These are phyloP conservation scores for Lophius piscatorius DNA, from an alignment of 2,113 vertebrate genomes.

Conservation along the genomic window DNA sequence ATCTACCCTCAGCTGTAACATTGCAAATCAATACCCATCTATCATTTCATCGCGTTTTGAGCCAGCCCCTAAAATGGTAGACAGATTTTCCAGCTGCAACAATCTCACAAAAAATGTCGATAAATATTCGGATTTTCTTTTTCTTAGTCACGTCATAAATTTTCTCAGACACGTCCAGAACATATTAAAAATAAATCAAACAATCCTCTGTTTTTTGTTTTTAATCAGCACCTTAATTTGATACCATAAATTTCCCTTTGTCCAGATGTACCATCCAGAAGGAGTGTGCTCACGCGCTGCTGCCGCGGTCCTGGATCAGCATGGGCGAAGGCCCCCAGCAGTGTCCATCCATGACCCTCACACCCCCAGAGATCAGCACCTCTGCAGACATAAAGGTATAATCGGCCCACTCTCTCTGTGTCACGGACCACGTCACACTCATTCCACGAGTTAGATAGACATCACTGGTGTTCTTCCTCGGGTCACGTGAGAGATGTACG, in stretches of 20 bases:
- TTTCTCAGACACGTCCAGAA: background rate
- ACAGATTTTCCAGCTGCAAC: too few relatives aligned
- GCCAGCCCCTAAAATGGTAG: too few relatives aligned
- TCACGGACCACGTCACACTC: background rate
- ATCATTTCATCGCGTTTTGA: conserved; percentile 11
- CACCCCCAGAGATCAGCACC: conserved; percentile 87
- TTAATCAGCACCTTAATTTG: background rate
- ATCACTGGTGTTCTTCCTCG: conserved; percentile 6
- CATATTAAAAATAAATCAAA: conserved; percentile 13
- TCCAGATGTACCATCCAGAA: conserved; percentile 88
- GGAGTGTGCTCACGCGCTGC: conserved; percentile 82
- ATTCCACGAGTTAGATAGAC: conserved; percentile 13
- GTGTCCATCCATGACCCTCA: conserved; percentile 90
- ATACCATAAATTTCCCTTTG: conserved; percentile 10
- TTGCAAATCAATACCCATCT: conserved; percentile 22
- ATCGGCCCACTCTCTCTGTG: background rate
- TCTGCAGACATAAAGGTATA: conserved; percentile 83
- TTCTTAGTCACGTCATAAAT: background rate
- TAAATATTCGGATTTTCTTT: background rate
- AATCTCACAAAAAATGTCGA: too few relatives aligned
- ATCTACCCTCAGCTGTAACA: conserved; percentile 2
- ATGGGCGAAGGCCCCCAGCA: conserved; percentile 82
- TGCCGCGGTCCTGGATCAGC: conserved; percentile 87
- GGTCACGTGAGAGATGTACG: too few relatives aligned
- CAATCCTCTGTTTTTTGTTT: background rate